Base-by-base conservation (phyloP, 2,113 vertebrate genomes). In the Columba livia region DNA sequence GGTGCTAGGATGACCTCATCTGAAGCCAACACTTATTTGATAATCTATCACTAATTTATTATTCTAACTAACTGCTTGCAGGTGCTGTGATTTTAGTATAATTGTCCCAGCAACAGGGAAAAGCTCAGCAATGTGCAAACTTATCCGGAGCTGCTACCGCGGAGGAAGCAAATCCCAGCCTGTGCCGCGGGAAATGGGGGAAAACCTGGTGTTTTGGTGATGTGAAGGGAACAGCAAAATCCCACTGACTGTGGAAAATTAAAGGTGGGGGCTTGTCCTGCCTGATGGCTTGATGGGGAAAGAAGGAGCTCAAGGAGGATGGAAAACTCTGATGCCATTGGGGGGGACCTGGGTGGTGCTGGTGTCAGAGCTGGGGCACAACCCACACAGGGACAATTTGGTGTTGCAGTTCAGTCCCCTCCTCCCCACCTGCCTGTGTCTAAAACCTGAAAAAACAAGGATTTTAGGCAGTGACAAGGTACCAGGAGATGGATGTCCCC, bases 31-130 rank as follows among this genome's bases (percentile, higher is more conserved):
- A 7, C 67, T 94, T 23, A 78, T 81, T 95, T 92, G 95, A 94
- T 95, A 82, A 91, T 96, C 92, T 95, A 64, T 82, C 90, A 89
- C 47, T 94, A 95, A 92, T 82, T 96, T 97, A 94, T 96, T 97
- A 80, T 97, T 96, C 42, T 51, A 95, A 94, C 79, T 97, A 97
- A 97, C 80, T 3, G 38, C 80, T 94, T 94, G 93, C 97, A 97
- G 97, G 94, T 96, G 90, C 61, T 90, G 83, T 14, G 88, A 85
- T 71, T 67, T 16, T 44, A 15, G 65, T 13, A 4, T 67, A 7
- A 25, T 23, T 73, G 88, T 78, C 88, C 60, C 89, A 53, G 86
- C 90, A 53, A 40, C 54, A 0, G 26, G 84, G 69, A 56, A 29
- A 81, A 66, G 78, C 83, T 79, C 61, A 14, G 88, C 69, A 9